Conservation (phyloP, 1,140 invertebrate species). For the Drosophila kikkawai region DNA sequence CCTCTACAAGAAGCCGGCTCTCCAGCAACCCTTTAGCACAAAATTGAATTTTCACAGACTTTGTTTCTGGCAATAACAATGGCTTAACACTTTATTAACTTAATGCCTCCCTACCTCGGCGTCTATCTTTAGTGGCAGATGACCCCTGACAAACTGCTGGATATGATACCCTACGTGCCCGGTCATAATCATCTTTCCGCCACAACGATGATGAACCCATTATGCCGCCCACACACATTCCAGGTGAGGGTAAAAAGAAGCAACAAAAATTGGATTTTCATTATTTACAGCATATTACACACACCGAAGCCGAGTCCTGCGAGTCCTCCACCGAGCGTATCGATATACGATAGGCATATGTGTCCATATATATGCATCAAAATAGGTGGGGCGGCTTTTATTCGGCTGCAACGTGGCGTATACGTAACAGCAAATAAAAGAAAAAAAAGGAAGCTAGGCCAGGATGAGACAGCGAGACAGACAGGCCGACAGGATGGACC, state of each 20-base stretch:
- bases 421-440: conserved; percentile 68
- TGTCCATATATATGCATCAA: conserved; percentile 24
- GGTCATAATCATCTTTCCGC: conserved; percentile 49
- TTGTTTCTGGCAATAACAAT: conserved; percentile 15
- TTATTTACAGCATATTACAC: conserved; percentile 82
- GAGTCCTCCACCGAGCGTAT: conserved; percentile 25
- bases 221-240: conserved; percentile 19
- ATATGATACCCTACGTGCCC: conserved; percentile 35
- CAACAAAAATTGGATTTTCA: conserved; percentile 76
- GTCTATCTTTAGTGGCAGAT: conserved; percentile 18
- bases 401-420: conserved; percentile 69
- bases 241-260: conserved; percentile 40
- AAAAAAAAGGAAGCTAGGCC: conserved; percentile 4
- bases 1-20: conserved; percentile 10
- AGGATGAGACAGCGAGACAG: conserved; percentile 32
- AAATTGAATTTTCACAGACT: conserved; percentile 38
- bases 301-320: conserved; percentile 6
- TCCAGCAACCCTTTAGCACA: not conserved
- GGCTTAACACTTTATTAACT: conserved; percentile 41
- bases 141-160: conserved; percentile 25
- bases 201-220: conserved; percentile 51
- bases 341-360: conserved; percentile 67
- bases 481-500: conserved; percentile 64
- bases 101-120: conserved; percentile 10
- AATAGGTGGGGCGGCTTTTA: conserved; percentile 32